Evolutionary conservation across 2,888 invertebrate genomes (phyloP).

Genomic region (Chrysotoxum bicinctum): DNA sequence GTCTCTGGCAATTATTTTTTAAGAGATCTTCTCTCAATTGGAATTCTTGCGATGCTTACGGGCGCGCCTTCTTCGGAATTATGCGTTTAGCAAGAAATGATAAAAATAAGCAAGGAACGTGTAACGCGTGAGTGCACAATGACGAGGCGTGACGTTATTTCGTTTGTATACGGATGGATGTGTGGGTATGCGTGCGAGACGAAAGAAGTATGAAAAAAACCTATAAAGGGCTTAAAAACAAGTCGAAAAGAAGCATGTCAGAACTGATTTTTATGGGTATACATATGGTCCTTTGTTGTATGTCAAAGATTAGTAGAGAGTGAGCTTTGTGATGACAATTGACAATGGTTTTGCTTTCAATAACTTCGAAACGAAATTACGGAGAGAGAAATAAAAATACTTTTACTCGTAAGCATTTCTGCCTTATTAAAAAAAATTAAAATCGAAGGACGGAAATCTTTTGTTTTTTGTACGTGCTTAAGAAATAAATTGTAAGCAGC

Average conservation of each 20-base stretch:
- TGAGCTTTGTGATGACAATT: constrained; percentile 23
- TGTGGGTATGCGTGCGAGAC: neutral
- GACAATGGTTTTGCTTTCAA: constrained; percentile 26
- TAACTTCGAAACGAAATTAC: neutral
- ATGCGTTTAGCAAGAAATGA: constrained; percentile 26
- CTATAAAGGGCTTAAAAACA: constrained; percentile 1
- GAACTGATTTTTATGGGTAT: constrained; percentile 1
- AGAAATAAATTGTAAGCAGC: constrained; percentile 46
- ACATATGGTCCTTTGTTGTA: neutral
- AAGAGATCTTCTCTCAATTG: constrained; percentile 21
- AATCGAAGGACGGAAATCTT: neutral
- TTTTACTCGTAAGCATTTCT: neutral
- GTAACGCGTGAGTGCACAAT: constrained; percentile 38
- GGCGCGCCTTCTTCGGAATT: neutral
- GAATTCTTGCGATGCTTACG: constrained; percentile 2
- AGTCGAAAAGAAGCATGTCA: constrained; percentile 22
- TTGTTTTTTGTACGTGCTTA: constrained; percentile 34
- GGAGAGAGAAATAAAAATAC: neutral
- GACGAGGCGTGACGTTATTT: constrained; percentile 38
- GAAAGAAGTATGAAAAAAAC: neutral
- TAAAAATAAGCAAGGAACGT: constrained; percentile 28
- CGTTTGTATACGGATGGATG: constrained; percentile 7
- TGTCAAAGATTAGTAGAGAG: constrained; percentile 21
- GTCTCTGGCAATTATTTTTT: constrained; percentile 39
- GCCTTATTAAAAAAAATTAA: neutral